phyloP scores from a whole-genome alignment of 2,888 invertebrate species.

The Melanargia galathea region DNA sequence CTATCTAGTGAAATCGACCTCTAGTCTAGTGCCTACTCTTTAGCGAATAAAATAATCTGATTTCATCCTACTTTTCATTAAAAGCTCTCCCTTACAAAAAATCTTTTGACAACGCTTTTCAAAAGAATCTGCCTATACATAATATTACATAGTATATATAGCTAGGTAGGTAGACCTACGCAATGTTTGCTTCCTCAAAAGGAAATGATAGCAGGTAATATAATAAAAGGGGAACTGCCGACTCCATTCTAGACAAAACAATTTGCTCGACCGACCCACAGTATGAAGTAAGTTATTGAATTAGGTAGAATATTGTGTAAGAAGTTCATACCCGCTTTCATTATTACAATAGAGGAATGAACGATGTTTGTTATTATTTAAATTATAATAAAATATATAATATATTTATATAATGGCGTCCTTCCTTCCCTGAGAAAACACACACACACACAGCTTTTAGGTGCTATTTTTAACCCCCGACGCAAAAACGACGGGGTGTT shows the following conservation, averaged over 20 bases:
- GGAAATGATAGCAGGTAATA: slow-evolving; percentile 20
- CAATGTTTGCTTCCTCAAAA: slow-evolving; percentile 10
- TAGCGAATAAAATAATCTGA: too few species aligned
- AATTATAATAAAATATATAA: not conserved
- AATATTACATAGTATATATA: not conserved
- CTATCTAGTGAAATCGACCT: too few species aligned
- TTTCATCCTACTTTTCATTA: not conserved
- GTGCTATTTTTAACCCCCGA: too few species aligned
- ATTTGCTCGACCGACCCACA: slow-evolving; percentile 21
- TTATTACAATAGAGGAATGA: too few species aligned
- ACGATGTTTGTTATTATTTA: not conserved
- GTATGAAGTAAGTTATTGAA: slow-evolving; percentile 26
- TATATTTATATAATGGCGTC: not conserved
- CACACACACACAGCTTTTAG: too few species aligned
- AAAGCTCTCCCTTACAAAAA: not conserved
- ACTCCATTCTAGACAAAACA: slow-evolving; percentile 35
- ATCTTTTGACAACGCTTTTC: not conserved
- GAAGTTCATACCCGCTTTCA: slow-evolving; percentile 14
- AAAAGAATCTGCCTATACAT: not conserved
- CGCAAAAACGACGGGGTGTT: too few species aligned
- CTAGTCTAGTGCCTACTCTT: too few species aligned
- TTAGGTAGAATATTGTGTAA: slow-evolving; percentile 27
- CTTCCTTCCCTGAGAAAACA: too few species aligned
- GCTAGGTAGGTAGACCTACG: not conserved
- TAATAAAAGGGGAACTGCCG: slow-evolving; percentile 33